Base-by-base conservation (phyloP, 1,140 invertebrate species). In the Meloidogyne chitwoodi region DNA sequence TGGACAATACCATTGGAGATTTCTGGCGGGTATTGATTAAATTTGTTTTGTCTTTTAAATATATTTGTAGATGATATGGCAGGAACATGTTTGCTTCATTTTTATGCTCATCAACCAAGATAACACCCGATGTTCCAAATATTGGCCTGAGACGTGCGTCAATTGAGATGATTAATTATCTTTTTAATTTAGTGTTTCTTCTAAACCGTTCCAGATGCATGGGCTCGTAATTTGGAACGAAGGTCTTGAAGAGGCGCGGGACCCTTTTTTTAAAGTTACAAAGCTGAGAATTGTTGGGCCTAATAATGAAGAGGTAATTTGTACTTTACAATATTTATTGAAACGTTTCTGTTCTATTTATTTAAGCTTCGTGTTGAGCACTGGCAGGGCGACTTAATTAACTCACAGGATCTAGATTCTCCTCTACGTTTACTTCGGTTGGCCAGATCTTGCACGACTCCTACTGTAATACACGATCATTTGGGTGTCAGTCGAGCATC, bases 81-180 rank as follows among this genome's bases (percentile, higher is more conserved):
- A 90, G 73, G 88, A 90, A 75, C 82, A 87, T 72, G 84, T 87
- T n/a, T 69, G 82, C 0, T 85, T 88, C 48, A 87, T 90, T 74
- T 88, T 90, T 31, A 90, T 90, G 89, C 81, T 90, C 10, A 88
- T 88, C 2, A 80, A 75, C 65, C 68, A 77, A n/a, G 76, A 80
- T 8, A 16, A 56, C 6, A 69, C 76, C 19, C 75, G 77, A 10
- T 87, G 81, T 67, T 66, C 73, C 2, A n/a, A 41, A 24, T 87
- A 80, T 75, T 85, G 84, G 85, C 83, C 83, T n/a, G 75, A 70
- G 27, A 68, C 11, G 65, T 77, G 41, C 11, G 29, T 41, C 61
- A 64, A 2, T 24, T 72, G 6, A 6, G 5, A n/a, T 2, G 65
- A 22, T 4, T 19, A n/a, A 6, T 27, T 66, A 66, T 8, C 4